These are phyloP conservation scores for Phalangium opilio DNA, from an alignment of 2,888 invertebrate species.

Conservation along the genomic window DNA sequence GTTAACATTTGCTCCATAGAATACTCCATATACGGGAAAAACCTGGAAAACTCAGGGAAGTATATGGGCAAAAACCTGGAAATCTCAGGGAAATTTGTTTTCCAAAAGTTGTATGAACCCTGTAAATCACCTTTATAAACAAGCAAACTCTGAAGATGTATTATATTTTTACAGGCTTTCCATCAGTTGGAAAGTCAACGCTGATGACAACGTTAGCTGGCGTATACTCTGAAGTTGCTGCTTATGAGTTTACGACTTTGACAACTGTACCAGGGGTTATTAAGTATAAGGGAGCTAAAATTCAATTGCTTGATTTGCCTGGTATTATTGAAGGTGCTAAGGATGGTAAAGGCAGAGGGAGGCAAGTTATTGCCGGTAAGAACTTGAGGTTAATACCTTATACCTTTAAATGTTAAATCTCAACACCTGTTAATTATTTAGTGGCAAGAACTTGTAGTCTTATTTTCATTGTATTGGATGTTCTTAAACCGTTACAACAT, in stretches of 20 bases:
- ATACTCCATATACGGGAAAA: too few relatives aligned
- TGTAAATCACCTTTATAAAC: too few relatives aligned
- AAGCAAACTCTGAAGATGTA: too few relatives aligned
- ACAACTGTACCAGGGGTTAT: constrained; percentile 99
- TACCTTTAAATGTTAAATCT: too few relatives aligned
- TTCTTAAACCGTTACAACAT: constrained; percentile 90
- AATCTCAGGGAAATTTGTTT: too few relatives aligned
- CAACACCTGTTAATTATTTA: constrained; percentile 25
- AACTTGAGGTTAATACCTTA: too few relatives aligned
- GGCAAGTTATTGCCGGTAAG: constrained; percentile 80
- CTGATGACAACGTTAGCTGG: constrained; percentile 93
- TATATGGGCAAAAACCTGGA: too few relatives aligned
- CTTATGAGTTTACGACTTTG: constrained; percentile 97
- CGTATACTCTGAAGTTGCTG: constrained; percentile 98
- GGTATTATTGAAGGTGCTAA: constrained; percentile 99
- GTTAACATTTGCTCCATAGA: too few relatives aligned
- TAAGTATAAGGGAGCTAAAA: constrained; percentile 97
- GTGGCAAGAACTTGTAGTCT: constrained; percentile 96
- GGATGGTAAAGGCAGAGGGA: constrained; percentile 96
- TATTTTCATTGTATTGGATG: constrained; percentile 94
- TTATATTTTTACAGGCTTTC: constrained; percentile 60
- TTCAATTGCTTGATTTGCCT: constrained; percentile 91
- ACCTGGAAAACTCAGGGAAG: too few relatives aligned
- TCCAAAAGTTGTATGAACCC: too few relatives aligned
- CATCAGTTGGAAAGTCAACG: constrained; percentile 98